Evolutionary conservation across 2,888 invertebrate species (phyloP).

Genomic region (Cecidostiba fungosa): DNA sequence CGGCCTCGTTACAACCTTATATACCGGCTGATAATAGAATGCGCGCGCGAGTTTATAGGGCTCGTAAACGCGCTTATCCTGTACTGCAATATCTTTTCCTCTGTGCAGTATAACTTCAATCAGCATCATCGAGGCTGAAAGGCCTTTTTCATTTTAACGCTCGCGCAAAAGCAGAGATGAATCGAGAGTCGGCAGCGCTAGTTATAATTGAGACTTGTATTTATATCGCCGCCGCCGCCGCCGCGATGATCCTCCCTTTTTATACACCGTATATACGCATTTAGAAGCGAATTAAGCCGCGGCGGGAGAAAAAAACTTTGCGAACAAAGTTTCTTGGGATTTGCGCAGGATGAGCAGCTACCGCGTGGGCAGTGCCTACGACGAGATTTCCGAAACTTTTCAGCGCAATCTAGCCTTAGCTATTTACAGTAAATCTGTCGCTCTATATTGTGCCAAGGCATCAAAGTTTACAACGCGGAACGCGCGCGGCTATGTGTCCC

Average conservation of each 20-base stretch:
- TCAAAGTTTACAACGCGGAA: constrained; percentile 43
- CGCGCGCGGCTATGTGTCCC: neutral
- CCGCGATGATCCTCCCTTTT: no score
- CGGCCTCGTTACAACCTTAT: constrained; percentile 31
- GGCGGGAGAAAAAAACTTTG: neutral
- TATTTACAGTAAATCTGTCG: constrained; percentile 51
- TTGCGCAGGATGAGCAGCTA: neutral
- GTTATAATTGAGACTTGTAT: neutral
- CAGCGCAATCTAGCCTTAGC: constrained; percentile 4
- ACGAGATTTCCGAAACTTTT: constrained; percentile 38
- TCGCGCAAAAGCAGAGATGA: neutral
- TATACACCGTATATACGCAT: neutral
- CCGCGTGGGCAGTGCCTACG: neutral
- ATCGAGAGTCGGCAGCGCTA: neutral
- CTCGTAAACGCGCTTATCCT: constrained; percentile 55
- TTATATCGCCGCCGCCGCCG: neutral
- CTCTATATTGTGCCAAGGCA: constrained; percentile 45
- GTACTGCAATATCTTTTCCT: constrained; percentile 33
- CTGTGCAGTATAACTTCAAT: constrained; percentile 23
- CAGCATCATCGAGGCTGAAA: constrained; percentile 33
- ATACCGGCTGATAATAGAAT: neutral
- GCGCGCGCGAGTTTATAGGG: constrained; percentile 31
- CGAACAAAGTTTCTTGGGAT: neutral
- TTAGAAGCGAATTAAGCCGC: neutral
- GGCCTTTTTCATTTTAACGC: constrained; percentile 41